Evolutionary conservation across 2,888 invertebrate species (phyloP).

Genomic region (Orchestes rusci): DNA sequence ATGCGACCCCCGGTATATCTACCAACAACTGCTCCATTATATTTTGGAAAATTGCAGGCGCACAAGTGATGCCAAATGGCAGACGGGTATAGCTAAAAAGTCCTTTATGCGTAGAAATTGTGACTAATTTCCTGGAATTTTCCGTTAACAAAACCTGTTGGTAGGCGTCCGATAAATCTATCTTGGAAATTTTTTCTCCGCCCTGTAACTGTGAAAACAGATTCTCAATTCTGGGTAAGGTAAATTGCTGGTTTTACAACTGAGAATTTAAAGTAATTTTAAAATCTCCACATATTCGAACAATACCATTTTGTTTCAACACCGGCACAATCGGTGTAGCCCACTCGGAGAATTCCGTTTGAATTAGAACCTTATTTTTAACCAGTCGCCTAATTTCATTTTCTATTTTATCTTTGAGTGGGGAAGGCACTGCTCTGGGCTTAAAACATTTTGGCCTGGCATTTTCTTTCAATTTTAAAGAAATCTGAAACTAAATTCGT

Average conservation of each 20-base stretch:
- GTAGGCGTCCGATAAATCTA: constrained; percentile 4
- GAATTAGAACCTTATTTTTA: constrained; percentile 9
- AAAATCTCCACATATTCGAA: constrained; percentile 8
- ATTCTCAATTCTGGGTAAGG: constrained; percentile 2
- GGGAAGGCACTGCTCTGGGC: constrained; percentile 1
- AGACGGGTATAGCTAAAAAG: constrained; percentile 1
- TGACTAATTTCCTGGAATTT: neutral
- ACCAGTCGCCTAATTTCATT: constrained; percentile 6
- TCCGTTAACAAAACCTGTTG: constrained; percentile 2
- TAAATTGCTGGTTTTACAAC: constrained; percentile 3
- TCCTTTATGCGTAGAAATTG: constrained; percentile 1
- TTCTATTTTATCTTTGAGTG: constrained; percentile 4
- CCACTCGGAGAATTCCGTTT: neutral
- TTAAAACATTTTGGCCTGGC: constrained; percentile 3
- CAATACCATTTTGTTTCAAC: neutral
- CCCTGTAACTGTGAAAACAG: neutral
- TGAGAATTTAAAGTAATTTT: constrained; percentile 6
- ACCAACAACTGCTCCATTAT: neutral
- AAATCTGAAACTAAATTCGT: constrained; percentile 5
- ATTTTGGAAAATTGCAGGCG: constrained; percentile 4
- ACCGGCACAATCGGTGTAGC: constrained; percentile 4
- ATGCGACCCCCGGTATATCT: neutral
- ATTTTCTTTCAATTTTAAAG: constrained; percentile 2
- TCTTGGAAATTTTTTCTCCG: constrained; percentile 4
- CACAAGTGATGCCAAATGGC: constrained; percentile 1